phyloP scores from a whole-genome alignment of 92 coral and sea anemone genomes.

The Scolanthus callimorphus region DNA sequence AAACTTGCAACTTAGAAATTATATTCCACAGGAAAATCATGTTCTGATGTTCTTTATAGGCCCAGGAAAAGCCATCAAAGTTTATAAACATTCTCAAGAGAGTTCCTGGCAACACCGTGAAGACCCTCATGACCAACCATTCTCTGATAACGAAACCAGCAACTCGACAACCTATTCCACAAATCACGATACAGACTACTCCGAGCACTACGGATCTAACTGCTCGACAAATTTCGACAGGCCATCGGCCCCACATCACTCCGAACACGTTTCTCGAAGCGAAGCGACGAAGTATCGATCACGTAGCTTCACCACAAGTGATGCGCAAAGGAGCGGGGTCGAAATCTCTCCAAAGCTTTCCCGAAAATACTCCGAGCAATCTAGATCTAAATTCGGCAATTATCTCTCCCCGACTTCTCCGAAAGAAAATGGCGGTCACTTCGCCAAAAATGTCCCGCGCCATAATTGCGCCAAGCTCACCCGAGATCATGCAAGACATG shows the following conservation, averaged over 20 bases:
- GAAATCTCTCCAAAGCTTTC: conserved; percentile 3
- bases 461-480: conserved; percentile 8
- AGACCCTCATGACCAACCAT: background rate
- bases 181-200: conserved; percentile 14
- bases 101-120: conserved; percentile 16
- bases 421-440: conserved; percentile 16
- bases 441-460: conserved; percentile 26
- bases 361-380: conserved; percentile 3
- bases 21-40: too few species aligned
- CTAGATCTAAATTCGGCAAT: background rate
- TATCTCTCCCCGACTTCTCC: background rate
- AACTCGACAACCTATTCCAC: conserved; percentile 44
- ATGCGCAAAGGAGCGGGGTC: conserved; percentile 7
- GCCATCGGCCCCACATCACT: background rate
- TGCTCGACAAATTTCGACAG: background rate
- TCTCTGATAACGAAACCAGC: conserved; percentile 43
- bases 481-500: conserved; percentile 5
- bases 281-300: background rate
- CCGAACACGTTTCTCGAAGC: background rate
- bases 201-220: conserved; percentile 1
- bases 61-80: conserved; percentile 9
- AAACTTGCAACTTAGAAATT: too few species aligned
- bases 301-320: conserved; percentile 8
- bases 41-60: conserved; percentile 3
- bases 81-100: conserved; percentile 11